Conservation (phyloP, 2,888 invertebrate species). For the Lumbricus terrestris region DNA sequence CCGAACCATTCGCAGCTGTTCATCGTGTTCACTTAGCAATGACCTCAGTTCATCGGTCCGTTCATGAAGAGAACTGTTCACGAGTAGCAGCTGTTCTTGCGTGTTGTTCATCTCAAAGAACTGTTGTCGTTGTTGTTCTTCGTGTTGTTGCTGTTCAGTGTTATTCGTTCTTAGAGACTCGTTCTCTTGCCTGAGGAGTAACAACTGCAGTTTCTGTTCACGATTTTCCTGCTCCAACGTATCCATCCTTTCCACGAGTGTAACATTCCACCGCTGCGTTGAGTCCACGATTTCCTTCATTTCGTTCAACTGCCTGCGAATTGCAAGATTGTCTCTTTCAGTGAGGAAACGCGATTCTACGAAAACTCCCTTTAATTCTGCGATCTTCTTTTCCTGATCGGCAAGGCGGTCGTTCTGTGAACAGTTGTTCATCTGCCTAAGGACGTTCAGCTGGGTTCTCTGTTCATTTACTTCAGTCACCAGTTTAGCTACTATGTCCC, state of each 20-base stretch:
- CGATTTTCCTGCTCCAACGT: neutral
- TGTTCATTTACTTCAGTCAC: neutral
- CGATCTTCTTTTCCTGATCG: neutral
- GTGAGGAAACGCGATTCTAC: neutral
- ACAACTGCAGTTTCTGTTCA: neutral
- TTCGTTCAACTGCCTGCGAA: neutral
- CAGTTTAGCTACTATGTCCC: neutral
- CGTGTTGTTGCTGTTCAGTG: neutral
- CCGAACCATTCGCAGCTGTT: neutral
- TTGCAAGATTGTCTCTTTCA: neutral
- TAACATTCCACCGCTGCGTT: neutral
- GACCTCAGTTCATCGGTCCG: neutral
- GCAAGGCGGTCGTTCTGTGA: neutral
- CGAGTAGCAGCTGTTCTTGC: neutral
- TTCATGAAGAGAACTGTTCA: neutral
- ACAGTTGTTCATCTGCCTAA: neutral
- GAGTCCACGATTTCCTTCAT: neutral
- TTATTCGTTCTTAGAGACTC: neutral
- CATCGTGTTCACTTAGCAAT: neutral
- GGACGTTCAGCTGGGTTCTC: neutral
- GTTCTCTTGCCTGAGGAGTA: neutral
- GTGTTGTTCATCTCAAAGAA: neutral
- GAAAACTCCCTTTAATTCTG: neutral
- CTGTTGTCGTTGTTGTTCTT: too few species aligned
- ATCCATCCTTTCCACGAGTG: neutral